Conservation (phyloP, 2,888 invertebrate genomes). For the Dioctria rufipes region DNA sequence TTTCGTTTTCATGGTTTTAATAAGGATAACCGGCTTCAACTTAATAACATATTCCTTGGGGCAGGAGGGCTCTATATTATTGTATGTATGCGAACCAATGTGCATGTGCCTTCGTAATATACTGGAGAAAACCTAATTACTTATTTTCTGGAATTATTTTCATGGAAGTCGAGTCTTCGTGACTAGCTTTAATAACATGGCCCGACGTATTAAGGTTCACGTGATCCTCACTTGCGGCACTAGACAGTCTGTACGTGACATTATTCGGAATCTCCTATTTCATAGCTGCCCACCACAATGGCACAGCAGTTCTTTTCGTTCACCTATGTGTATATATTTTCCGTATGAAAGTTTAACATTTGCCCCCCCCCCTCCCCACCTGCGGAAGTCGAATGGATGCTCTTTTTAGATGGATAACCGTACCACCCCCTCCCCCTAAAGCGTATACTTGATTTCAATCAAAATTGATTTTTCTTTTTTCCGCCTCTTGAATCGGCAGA, state of each 20-base stretch:
- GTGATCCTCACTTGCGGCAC: slow-evolving; percentile 26
- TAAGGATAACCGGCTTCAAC: slow-evolving; percentile 42
- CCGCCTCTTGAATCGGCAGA: slow-evolving; percentile 18
- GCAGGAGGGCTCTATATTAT: too few relatives aligned
- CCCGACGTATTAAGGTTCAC: slow-evolving; percentile 18
- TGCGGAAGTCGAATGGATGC: background rate
- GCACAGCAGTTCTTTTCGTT: background rate
- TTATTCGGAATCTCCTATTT: slow-evolving; percentile 35
- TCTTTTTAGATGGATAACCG: slow-evolving; percentile 37
- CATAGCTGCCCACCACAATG: slow-evolving; percentile 25
- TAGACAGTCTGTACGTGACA: slow-evolving; percentile 49
- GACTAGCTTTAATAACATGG: slow-evolving; percentile 46
- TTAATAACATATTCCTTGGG: slow-evolving; percentile 35
- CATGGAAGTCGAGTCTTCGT: slow-evolving; percentile 32
- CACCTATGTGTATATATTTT: too few relatives aligned
- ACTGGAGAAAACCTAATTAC: slow-evolving; percentile 48
- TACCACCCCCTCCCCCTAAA: slow-evolving; percentile 23
- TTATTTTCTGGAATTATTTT: slow-evolving; percentile 51
- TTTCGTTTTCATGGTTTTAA: slow-evolving; percentile 32
- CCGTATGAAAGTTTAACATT: slow-evolving; percentile 39
- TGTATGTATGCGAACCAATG: background rate
- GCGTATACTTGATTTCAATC: slow-evolving; percentile 46
- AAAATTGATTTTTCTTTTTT: slow-evolving; percentile 39
- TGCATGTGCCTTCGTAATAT: slow-evolving; percentile 30
- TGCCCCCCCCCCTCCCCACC: too few relatives aligned